A percentile compares a stretch with the other conserved stretches of the same genome.
phyloP scores from a whole-genome alignment of 2,888 invertebrate genomes.

The Acrobasis suavella region DNA sequence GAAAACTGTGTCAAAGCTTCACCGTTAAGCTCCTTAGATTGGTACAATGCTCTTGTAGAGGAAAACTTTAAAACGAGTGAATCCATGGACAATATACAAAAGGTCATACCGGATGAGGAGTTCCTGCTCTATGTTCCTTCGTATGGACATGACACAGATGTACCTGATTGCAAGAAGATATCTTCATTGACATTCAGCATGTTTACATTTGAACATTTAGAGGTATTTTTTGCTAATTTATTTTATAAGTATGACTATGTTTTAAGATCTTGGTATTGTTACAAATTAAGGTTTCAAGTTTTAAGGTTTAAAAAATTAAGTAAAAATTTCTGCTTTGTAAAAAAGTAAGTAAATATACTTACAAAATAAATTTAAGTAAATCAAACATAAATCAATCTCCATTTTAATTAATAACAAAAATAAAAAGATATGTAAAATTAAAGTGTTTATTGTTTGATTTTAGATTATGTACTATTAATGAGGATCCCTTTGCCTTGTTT shows the following conservation, averaged over 20 bases:
- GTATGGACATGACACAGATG: slow-evolving; percentile 52
- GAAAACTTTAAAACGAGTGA: slow-evolving; percentile 45
- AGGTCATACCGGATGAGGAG: slow-evolving; percentile 50
- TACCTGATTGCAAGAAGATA: slow-evolving; percentile 85
- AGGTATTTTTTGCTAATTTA: slow-evolving; percentile 45
- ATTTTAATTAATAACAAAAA: too few relatives aligned
- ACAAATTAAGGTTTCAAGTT: too few relatives aligned
- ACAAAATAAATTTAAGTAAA: too few relatives aligned
- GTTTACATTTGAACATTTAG: slow-evolving; percentile 71
- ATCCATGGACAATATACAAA: not conserved
- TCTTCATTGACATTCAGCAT: slow-evolving; percentile 74
- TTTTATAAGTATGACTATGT: slow-evolving; percentile 3
- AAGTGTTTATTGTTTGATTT: not conserved
- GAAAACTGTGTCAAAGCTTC: slow-evolving; percentile 85
- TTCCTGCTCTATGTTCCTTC: slow-evolving; percentile 45
- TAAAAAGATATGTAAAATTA: too few relatives aligned
- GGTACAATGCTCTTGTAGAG: slow-evolving; percentile 84
- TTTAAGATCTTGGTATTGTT: not conserved
- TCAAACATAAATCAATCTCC: too few relatives aligned
- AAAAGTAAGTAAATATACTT: too few relatives aligned
- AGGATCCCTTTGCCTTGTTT: slow-evolving; percentile 31
- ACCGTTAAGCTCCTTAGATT: slow-evolving; percentile 85
- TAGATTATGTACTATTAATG: not conserved
- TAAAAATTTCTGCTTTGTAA: too few relatives aligned
- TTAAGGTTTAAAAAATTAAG: too few relatives aligned